Evolutionary conservation across 1,140 invertebrate genomes (phyloP).

Genomic region (Saccostrea glomerata): DNA sequence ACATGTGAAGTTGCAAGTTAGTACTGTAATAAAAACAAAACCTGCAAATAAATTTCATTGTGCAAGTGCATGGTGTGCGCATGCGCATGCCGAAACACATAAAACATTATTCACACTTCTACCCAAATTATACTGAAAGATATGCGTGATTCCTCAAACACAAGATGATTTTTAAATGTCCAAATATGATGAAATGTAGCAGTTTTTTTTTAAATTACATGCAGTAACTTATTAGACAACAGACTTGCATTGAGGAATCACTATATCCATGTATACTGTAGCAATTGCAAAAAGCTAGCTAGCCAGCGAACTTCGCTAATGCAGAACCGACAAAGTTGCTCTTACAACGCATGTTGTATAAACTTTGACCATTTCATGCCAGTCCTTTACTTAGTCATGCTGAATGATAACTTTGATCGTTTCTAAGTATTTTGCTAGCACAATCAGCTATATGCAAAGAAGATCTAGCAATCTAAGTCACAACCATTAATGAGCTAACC

Average conservation of each 20-base stretch:
- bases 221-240: not conserved
- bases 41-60: slow-evolving; percentile 4
- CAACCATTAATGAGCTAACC: slow-evolving; percentile 19
- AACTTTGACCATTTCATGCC: slow-evolving; percentile 9
- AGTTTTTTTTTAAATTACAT: no score
- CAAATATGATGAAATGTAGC: no score
- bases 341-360: slow-evolving; percentile 13
- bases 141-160: slow-evolving; percentile 1
- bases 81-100: not conserved
- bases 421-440: not conserved
- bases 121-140: not conserved
- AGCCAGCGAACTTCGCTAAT: slow-evolving; percentile 25
- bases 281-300: slow-evolving; percentile 14
- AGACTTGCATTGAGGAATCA: not conserved
- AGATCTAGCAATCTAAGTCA: slow-evolving; percentile 31
- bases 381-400: not conserved
- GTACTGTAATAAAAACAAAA: slow-evolving; percentile 9
- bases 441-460: slow-evolving; percentile 17
- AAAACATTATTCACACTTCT: not conserved
- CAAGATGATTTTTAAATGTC: not conserved
- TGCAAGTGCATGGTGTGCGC: slow-evolving; percentile 41
- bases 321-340: not conserved
- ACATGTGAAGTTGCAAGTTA: slow-evolving; percentile 13
- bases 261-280: not conserved
- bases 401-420: not conserved